Evolutionary conservation across 2,888 invertebrate genomes (phyloP).

Genomic region (Alloscopus bannaensis): DNA sequence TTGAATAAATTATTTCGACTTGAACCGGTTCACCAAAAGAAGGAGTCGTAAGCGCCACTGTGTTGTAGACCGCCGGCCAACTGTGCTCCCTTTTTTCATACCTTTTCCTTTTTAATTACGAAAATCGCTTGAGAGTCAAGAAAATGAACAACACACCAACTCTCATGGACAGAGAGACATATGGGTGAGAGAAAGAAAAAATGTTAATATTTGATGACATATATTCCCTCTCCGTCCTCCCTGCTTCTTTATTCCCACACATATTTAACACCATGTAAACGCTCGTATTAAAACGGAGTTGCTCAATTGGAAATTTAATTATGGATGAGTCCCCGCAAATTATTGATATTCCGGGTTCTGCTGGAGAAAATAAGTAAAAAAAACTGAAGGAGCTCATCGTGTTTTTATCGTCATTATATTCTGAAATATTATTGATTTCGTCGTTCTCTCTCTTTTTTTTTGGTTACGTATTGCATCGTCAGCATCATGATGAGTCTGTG

Average conservation of each 20-base stretch:
- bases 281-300: neutral
- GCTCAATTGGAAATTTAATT: neutral
- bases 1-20: constrained; percentile 53
- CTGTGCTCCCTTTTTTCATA: constrained; percentile 38
- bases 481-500: too few relatives aligned
- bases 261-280: neutral
- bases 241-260: neutral
- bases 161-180: constrained; percentile 42
- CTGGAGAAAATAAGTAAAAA: too few relatives aligned
- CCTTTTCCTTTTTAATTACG: too few relatives aligned
- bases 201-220: constrained; percentile 55
- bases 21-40: constrained; percentile 35
- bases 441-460: too few relatives aligned
- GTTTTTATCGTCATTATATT: too few relatives aligned
- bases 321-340: too few relatives aligned
- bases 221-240: neutral
- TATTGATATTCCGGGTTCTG: too few relatives aligned
- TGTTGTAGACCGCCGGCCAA: constrained; percentile 64
- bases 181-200: constrained; percentile 6
- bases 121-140: too few relatives aligned
- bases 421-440: too few relatives aligned
- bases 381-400: too few relatives aligned
- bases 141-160: constrained; percentile 3
- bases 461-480: too few relatives aligned
- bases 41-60: constrained; percentile 59